Percentiles rank a stretch among this genome's conserved stretches.
phyloP scores from a whole-genome alignment of 2,888 invertebrate genomes.

The Parnassius mnemosyne region DNA sequence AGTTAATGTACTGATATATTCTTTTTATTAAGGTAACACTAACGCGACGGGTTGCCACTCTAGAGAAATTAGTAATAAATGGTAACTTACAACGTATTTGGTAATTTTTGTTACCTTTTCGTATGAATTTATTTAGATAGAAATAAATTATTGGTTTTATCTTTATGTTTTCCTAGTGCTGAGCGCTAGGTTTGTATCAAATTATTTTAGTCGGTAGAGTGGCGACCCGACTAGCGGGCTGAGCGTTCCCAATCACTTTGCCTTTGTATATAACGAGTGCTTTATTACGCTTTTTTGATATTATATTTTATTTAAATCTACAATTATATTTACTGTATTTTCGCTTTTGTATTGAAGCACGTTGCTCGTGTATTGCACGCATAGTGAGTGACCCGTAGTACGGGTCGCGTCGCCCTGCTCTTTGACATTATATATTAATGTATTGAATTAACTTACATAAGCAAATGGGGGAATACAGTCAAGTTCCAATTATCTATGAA shows the following conservation, averaged over 20 bases:
- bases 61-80: neutral
- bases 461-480: too few species aligned
- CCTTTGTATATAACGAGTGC: constrained; percentile 70
- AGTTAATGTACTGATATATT: constrained; percentile 46
- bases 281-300: constrained; percentile 75
- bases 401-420: constrained; percentile 26
- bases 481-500: too few species aligned
- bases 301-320: constrained; percentile 53
- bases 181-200: neutral
- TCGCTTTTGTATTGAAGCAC: constrained; percentile 48
- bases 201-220: constrained; percentile 18
- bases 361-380: constrained; percentile 15
- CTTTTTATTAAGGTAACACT: constrained; percentile 37
- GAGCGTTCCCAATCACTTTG: constrained; percentile 27
- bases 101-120: constrained; percentile 9
- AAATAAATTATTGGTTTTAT: neutral
- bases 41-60: constrained; percentile 19
- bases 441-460: too few species aligned
- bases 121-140: constrained; percentile 8
- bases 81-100: neutral
- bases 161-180: constrained; percentile 1
- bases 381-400: constrained; percentile 2
- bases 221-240: constrained; percentile 1
- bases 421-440: neutral
- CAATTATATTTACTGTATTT: constrained; percentile 48